phyloP scores from a whole-genome alignment of 1,140 invertebrate genomes.

The Diachasma alloeum region DNA sequence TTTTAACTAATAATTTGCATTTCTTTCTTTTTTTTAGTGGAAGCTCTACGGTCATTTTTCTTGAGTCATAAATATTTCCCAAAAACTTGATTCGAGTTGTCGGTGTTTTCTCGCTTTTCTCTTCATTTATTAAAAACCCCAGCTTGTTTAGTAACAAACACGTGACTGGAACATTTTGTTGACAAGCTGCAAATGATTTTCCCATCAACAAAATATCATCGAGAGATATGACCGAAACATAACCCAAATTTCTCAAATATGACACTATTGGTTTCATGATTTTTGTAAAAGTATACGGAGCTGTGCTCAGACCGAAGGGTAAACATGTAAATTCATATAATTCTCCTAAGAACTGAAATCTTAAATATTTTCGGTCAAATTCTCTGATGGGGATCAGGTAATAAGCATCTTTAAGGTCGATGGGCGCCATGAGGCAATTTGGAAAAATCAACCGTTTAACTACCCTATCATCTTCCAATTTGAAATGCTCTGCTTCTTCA shows the following conservation, averaged over 20 bases:
- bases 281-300: slow-evolving; percentile 41
- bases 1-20: background rate
- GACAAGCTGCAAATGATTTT: background rate
- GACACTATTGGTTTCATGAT: slow-evolving; percentile 38
- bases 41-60: slow-evolving; percentile 10
- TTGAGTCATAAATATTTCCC: slow-evolving; percentile 15
- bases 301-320: slow-evolving; percentile 22
- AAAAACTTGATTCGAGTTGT: slow-evolving; percentile 15
- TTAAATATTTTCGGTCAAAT: slow-evolving; percentile 13
- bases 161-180: background rate
- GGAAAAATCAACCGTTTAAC: background rate
- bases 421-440: slow-evolving; percentile 9
- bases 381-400: slow-evolving; percentile 11
- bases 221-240: slow-evolving; percentile 13
- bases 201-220: slow-evolving; percentile 23
- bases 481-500: slow-evolving; percentile 12
- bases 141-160: background rate
- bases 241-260: slow-evolving; percentile 9
- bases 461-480: slow-evolving; percentile 20
- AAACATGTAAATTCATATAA: slow-evolving; percentile 27
- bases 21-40: slow-evolving; percentile 13
- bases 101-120: slow-evolving; percentile 18
- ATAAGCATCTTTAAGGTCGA: slow-evolving; percentile 26
- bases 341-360: slow-evolving; percentile 13
- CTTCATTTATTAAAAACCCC: slow-evolving; percentile 12